Evolutionary conservation across 2,797 vertebrate genomes (phyloP), one percentile per base, ranked within the genome.

Genomic region (Dromococcyx pavoninus): DNA sequence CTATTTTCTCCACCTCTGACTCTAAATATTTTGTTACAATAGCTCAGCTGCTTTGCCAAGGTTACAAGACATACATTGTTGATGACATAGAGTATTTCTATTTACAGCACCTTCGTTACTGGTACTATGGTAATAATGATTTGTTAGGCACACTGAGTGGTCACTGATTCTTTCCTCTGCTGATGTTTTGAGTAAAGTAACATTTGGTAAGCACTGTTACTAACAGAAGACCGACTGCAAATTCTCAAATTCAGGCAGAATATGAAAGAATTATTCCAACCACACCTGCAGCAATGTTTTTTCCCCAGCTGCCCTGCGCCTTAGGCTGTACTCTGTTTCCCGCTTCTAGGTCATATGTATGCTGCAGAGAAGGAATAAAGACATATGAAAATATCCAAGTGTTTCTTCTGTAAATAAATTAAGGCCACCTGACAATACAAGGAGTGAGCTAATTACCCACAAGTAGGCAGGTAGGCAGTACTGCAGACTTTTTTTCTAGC

Each of bases 351-450:
- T 66, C 62, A 16, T 33, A 75, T 17, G 2, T 17, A 43, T 25
- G 64, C 91, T 81, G 77, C 90, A 97, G 86, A 93, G 87, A 93
- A 94, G 81, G 83, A 93, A 94, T 86, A 85, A 76, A 74, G 33
- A 86, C 46, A 73, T 32, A 46, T 58, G 57, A 92, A 93, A 96
- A 84, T 86, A 81, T 28, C 88, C 93, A 90, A 88, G 69, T 60
- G n/a, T 93, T 88, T 88, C 89, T 84, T 94, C 88, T 95, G 87
- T 92, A 94, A 91, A 72, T 91, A 93, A 96, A 94, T 97, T 97
- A 98, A 98, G 97, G 97, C 97, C 93, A 96, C 93, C 97, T 96
- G 97, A 96, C 91, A 71, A 91, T 96, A 89, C 96, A 97, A 97
- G 96, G 91, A 96, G 67, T 88, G 79, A 93, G 79, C 79, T 92